Percentiles rank a stretch among this genome's conserved stretches.
These are phyloP conservation scores for Meiosimyza decipiens DNA, from an alignment of 2,888 invertebrate genomes.

Conservation along the genomic window DNA sequence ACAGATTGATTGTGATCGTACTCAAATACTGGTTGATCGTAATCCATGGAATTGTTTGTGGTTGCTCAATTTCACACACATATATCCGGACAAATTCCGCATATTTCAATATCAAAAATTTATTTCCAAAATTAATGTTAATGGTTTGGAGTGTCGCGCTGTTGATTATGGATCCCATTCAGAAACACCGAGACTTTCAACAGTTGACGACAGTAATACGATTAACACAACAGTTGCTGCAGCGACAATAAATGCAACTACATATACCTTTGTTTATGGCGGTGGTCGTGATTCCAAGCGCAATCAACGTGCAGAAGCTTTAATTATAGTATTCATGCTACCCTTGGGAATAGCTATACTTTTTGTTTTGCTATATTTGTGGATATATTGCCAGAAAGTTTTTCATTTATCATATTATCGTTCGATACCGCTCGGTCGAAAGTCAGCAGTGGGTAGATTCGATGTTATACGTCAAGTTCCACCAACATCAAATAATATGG, in stretches of 20 bases:
- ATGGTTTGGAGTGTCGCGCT: constrained; percentile 59
- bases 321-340: constrained; percentile 63
- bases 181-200: not conserved
- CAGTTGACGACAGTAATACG: constrained; percentile 7
- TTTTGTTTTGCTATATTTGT: constrained; percentile 61
- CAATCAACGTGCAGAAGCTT: constrained; percentile 60
- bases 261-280: constrained; percentile 57
- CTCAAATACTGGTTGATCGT: constrained; percentile 56
- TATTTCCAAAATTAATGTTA: constrained; percentile 64
- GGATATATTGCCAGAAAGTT: constrained; percentile 62
- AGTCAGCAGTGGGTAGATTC: constrained; percentile 53
- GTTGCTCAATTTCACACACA: constrained; percentile 58
- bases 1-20: constrained; percentile 36
- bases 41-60: constrained; percentile 65
- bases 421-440: constrained; percentile 42
- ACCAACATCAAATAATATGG: constrained; percentile 30
- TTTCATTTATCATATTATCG: constrained; percentile 62
- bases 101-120: constrained; percentile 62
- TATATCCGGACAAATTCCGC: constrained; percentile 59
- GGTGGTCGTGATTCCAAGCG: constrained; percentile 56
- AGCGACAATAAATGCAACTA: constrained; percentile 49
- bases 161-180: constrained; percentile 24
- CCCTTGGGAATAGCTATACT: constrained; percentile 62
- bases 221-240: not conserved
- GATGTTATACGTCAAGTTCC: constrained; percentile 57